Conservation (phyloP, 2,113 vertebrate species). For the Colossoma macropomum region DNA sequence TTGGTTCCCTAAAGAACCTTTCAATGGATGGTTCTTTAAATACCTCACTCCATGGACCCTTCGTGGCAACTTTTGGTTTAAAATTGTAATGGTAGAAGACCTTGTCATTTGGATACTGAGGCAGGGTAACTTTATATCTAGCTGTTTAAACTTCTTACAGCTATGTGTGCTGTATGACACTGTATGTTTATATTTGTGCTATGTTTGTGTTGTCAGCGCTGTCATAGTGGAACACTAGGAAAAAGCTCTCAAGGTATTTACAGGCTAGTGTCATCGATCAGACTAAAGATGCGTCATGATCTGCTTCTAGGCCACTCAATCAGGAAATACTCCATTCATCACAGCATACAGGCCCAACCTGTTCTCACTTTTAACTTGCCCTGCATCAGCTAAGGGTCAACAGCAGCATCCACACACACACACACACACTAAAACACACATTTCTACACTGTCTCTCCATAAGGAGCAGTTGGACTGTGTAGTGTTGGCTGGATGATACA, state of each 20-base stretch:
- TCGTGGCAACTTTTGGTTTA: no score
- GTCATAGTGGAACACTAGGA: neutral
- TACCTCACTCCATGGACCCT: no score
- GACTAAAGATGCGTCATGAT: constrained; percentile 14
- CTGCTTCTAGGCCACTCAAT: constrained; percentile 20
- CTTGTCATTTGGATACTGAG: no score
- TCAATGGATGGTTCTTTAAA: no score
- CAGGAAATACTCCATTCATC: constrained; percentile 44
- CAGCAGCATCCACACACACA: constrained; percentile 32
- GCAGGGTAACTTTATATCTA: no score
- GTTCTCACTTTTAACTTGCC: constrained; percentile 27
- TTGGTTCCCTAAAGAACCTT: no score
- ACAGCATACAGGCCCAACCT: constrained; percentile 39
- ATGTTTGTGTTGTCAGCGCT: neutral
- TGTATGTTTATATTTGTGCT: neutral
- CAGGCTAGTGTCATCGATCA: constrained; percentile 37
- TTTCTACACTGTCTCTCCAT: neutral
- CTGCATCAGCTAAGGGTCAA: constrained; percentile 44
- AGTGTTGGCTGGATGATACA: constrained; percentile 1
- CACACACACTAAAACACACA: constrained; percentile 24
- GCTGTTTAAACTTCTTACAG: neutral
- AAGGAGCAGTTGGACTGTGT: neutral
- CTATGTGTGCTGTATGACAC: neutral
- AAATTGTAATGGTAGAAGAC: no score
- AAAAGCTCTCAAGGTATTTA: constrained; percentile 27